Percentiles rank a stretch among this genome's conserved stretches.
Evolutionary conservation across 2,797 vertebrate genomes (phyloP).

Genomic region (Perdix hodgsoniae): DNA sequence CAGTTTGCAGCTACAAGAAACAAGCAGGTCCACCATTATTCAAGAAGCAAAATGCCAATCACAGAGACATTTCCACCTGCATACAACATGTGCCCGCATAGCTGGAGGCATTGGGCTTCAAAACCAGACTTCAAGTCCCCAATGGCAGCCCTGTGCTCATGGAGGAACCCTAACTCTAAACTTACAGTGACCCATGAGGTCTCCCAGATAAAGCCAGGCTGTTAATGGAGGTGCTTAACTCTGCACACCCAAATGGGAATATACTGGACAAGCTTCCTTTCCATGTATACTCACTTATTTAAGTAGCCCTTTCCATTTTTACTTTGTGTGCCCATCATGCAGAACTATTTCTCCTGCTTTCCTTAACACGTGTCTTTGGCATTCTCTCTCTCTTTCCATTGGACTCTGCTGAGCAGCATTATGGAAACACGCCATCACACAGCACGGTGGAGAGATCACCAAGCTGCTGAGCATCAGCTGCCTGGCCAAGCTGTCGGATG

Average conservation of each 20-base stretch:
- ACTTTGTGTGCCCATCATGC: neutral
- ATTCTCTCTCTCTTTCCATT: neutral
- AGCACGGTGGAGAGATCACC: slow-evolving; percentile 65
- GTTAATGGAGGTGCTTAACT: neutral
- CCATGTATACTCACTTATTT: neutral
- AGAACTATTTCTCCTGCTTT: neutral
- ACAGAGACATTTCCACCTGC: neutral
- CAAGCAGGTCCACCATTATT: neutral
- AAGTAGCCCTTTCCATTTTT: neutral
- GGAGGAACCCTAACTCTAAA: neutral
- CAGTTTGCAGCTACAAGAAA: neutral
- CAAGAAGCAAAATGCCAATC: neutral
- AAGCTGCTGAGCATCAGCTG: slow-evolving; percentile 80
- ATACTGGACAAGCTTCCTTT: neutral
- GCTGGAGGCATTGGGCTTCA: neutral
- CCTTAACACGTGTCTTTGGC: accelerated
- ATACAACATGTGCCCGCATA: neutral
- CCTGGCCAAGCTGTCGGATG: slow-evolving; percentile 86
- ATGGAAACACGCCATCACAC: slow-evolving; percentile 83
- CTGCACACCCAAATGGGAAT: neutral
- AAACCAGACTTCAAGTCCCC: neutral
- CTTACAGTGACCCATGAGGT: neutral
- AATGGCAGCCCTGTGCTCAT: neutral
- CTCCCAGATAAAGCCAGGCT: neutral
- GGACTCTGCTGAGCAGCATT: slow-evolving; percentile 71